Evolutionary conservation across 2,113 vertebrate genomes (phyloP).

Genomic region (Uria aalge): DNA sequence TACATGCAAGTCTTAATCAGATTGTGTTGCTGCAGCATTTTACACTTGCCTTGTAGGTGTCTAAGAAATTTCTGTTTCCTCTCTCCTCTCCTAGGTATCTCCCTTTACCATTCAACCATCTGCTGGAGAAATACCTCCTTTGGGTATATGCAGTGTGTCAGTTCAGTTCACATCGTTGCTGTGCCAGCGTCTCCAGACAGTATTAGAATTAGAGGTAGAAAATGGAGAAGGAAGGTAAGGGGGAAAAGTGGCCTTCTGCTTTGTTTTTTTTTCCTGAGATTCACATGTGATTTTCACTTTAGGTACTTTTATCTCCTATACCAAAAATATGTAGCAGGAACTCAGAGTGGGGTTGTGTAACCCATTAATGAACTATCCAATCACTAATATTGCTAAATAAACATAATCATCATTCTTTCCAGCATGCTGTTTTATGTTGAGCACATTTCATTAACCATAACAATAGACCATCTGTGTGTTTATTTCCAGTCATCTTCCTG

Average conservation of each 20-base stretch:
- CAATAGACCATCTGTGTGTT: slow-evolving; percentile 44
- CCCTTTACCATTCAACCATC: slow-evolving; percentile 79
- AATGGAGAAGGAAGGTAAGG: slow-evolving; percentile 84
- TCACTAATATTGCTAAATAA: slow-evolving; percentile 24
- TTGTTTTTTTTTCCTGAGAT: neutral
- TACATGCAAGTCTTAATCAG: neutral
- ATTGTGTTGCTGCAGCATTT: neutral
- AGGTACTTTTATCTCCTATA: neutral
- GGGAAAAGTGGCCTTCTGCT: neutral
- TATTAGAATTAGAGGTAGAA: slow-evolving; percentile 84
- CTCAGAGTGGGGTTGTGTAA: neutral
- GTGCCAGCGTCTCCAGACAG: slow-evolving; percentile 78
- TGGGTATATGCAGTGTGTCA: slow-evolving; percentile 71
- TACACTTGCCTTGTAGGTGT: neutral
- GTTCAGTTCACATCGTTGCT: slow-evolving; percentile 74
- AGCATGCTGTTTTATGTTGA: neutral
- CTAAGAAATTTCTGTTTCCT: neutral
- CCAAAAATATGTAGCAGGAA: neutral
- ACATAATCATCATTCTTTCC: slow-evolving; percentile 7
- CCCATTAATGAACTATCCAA: neutral
- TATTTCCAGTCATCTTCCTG: slow-evolving; percentile 81
- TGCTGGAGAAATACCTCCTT: slow-evolving; percentile 76
- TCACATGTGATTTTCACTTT: neutral
- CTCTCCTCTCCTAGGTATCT: slow-evolving; percentile 58
- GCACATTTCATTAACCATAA: neutral